Evolutionary conservation across 2,113 vertebrate species (phyloP), one percentile per base, ranked within the genome.

Genomic region (Tinamus guttatus): DNA sequence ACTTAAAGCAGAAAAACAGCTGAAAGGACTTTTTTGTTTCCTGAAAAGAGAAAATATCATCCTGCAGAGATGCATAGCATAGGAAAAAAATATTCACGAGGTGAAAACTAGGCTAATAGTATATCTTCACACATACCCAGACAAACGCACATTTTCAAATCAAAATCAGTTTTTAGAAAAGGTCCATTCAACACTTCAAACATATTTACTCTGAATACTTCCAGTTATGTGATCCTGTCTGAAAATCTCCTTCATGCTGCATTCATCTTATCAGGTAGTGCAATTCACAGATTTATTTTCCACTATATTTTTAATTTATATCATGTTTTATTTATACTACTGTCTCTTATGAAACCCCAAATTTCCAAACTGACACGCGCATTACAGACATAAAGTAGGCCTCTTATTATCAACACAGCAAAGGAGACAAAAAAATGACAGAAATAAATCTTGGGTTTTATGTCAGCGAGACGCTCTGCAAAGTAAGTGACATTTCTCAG

Each of bases 371-470:
- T 95, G 97, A 95, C 96, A 96, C 45, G 82, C 95, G 95, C 81
- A 71, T 74, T 63, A 84, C 58, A 63, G 60, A 83, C 87, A 92
- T 82, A 64, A 94, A 94, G 71, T 41, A 41, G 94, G 93, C 94
- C 95, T 91, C 97, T 98, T 96, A 97, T 97, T 95, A 97, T 81
- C 97, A 96, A 81, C 92, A 20, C n/a, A 65, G 97, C 95, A 96
- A 78, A 85, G 81, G 75, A 94, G 96, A 94, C 95, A 67, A 94
- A 96, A 93, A 96, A 97, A 96, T 85, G 96, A 97, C 91, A 96
- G 93, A 95, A 96, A 98, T 98, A 98, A 97, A 98, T 98, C 97
- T 96, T 47, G 3, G 89, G 87, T 76, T 97, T 98, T 97, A 96
- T 82, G 96, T 85, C 19, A 41, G 94, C 30, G 67, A 96, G 97